A percentile compares a stretch with the other conserved stretches of the same genome.
Evolutionary conservation across 2,113 vertebrate genomes (phyloP).

Genomic region (Syngnathus typhle): DNA sequence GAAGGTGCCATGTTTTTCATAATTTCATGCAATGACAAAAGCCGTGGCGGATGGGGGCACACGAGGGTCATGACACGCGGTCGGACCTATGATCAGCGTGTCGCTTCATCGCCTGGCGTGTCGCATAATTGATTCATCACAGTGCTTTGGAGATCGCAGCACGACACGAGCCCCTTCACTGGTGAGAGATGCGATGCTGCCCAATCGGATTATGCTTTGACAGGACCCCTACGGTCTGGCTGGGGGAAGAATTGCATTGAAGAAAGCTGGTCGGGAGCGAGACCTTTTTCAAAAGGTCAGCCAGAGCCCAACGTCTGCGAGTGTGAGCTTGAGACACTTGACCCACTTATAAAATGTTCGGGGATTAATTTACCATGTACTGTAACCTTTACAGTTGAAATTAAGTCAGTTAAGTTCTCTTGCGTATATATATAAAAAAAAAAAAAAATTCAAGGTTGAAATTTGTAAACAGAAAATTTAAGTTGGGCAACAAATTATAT

Average conservation of each 20-base stretch:
- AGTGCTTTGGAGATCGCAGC: conserved; percentile 47
- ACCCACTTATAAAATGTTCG: not conserved
- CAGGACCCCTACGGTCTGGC: conserved; percentile 28
- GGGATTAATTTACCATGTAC: not conserved
- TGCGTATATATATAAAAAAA: no score
- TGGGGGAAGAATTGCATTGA: conserved; percentile 22
- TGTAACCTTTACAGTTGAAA: not conserved
- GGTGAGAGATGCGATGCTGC: conserved; percentile 45
- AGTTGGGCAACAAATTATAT: no score
- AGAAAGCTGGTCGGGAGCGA: conserved; percentile 18
- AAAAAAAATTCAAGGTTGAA: no score
- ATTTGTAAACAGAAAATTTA: no score
- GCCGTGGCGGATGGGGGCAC: conserved; percentile 11
- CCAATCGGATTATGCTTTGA: conserved; percentile 34
- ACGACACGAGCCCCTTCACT: conserved; percentile 44
- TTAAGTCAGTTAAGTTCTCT: not conserved
- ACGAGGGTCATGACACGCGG: conserved; percentile 35
- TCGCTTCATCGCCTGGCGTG: conserved; percentile 36
- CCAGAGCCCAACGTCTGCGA: conserved; percentile 17
- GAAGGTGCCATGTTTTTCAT: conserved; percentile 35
- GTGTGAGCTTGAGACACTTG: not conserved
- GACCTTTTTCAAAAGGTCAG: conserved; percentile 34
- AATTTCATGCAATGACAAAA: conserved; percentile 27
- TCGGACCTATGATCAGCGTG: conserved; percentile 47
- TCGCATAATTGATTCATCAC: conserved; percentile 67